A percentile compares a stretch with the other conserved stretches of the same genome.
Conservation (phyloP, 2,888 invertebrate genomes). For the Periphyllus acericola region DNA sequence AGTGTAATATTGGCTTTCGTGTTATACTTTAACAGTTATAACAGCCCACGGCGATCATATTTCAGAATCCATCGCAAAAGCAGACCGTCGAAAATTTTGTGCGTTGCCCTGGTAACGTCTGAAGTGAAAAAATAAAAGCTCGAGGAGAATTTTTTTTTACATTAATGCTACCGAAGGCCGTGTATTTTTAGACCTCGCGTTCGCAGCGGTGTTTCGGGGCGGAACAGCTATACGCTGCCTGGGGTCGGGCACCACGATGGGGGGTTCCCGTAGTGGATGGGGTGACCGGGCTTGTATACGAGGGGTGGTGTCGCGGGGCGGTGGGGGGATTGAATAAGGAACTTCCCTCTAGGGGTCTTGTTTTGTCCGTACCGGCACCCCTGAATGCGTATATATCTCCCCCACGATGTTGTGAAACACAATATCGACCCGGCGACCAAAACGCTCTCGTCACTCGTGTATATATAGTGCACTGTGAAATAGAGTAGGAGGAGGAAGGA, state of each 20-base stretch:
- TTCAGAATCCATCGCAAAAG: neutral
- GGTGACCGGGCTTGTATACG: conserved; percentile 27
- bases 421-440: conserved; percentile 61
- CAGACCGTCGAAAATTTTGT: neutral
- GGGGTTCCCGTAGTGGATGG: conserved; percentile 50
- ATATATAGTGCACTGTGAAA: neutral
- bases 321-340: conserved; percentile 40
- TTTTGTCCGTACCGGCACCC: conserved; percentile 61
- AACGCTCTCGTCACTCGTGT: conserved; percentile 11
- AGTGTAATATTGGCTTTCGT: too few relatives aligned
- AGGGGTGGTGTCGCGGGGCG: neutral
- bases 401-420: conserved; percentile 59
- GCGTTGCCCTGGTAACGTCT: conserved; percentile 44
- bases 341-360: conserved; percentile 62
- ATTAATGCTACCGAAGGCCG: conserved; percentile 34
- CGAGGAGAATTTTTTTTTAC: conserved; percentile 40
- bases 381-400: conserved; percentile 58
- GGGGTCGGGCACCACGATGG: conserved; percentile 61
- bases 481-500: conserved; percentile 6
- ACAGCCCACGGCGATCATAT: too few relatives aligned
- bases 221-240: conserved; percentile 51
- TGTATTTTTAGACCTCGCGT: conserved; percentile 53
- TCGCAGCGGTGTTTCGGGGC: conserved; percentile 57
- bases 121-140: conserved; percentile 45
- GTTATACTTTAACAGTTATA: too few relatives aligned